These are phyloP conservation scores for Arbacia lixula DNA, from an alignment of 53 echinoderm and acorn worm species.

Conservation along the genomic window DNA sequence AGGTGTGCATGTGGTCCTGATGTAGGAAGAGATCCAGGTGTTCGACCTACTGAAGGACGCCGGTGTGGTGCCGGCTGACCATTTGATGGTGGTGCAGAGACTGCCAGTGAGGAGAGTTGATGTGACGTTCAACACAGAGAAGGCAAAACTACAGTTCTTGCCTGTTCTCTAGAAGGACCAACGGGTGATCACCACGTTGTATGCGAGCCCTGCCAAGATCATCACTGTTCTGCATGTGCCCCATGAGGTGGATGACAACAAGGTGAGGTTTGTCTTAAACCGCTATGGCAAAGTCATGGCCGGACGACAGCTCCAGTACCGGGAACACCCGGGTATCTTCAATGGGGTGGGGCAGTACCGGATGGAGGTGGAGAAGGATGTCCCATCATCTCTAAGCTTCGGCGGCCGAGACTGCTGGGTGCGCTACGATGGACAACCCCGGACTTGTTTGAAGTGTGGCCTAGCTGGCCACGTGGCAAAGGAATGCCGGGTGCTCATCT, in stretches of 20 bases:
- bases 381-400: conserved; percentile 43
- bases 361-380: conserved; percentile 23
- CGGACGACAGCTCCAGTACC: neutral
- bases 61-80: conserved; percentile 11
- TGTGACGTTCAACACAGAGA: conserved; percentile 37
- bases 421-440: conserved; percentile 44
- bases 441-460: conserved; percentile 51
- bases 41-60: conserved; percentile 31
- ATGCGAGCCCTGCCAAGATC: neutral
- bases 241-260: conserved; percentile 44
- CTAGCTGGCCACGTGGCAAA: conserved; percentile 3
- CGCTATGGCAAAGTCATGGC: conserved; percentile 31
- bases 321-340: conserved; percentile 29
- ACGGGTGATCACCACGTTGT: neutral
- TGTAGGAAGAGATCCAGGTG: neutral
- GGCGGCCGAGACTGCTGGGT: conserved; percentile 52
- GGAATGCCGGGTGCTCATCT: conserved; percentile 28
- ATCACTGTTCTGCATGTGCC: conserved; percentile 33
- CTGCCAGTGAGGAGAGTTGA: conserved; percentile 11
- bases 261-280: neutral
- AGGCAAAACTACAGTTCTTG: neutral
- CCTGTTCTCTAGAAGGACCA: neutral
- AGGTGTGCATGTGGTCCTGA: neutral
- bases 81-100: conserved; percentile 46
- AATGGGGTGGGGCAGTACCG: conserved; percentile 56